Conservation (phyloP, 1,140 invertebrate species). For the Oncopodura yosiiana region DNA sequence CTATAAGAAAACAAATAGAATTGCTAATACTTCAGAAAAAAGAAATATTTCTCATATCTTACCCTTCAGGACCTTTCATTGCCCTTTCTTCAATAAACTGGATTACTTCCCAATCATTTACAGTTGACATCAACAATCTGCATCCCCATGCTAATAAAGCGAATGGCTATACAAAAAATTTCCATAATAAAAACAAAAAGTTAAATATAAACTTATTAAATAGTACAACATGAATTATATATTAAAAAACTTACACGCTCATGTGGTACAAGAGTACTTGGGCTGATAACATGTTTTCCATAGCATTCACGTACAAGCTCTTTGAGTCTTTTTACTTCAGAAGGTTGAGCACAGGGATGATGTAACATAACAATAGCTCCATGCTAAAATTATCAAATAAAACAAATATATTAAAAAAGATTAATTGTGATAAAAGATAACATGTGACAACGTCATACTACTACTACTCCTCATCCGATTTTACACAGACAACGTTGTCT, state of each 20-base stretch:
- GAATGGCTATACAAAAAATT: conserved; percentile 49
- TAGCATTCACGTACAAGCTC: conserved; percentile 58
- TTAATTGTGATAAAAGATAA: neutral
- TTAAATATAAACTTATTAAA: neutral
- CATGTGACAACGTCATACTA: neutral
- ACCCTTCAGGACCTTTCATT: conserved; percentile 54
- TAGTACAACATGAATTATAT: neutral
- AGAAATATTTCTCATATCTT: too few relatives aligned
- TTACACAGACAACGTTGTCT: too few relatives aligned
- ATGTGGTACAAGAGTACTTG: conserved; percentile 51
- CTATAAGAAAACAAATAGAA: too few relatives aligned
- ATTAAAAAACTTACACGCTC: conserved; percentile 49
- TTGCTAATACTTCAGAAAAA: too few relatives aligned
- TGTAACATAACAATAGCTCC: conserved; percentile 75
- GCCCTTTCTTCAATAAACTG: conserved; percentile 58
- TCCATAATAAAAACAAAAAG: conserved; percentile 3
- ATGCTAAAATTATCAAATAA: conserved; percentile 54
- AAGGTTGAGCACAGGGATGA: conserved; percentile 69
- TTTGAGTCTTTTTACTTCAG: conserved; percentile 54
- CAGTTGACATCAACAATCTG: conserved; percentile 58
- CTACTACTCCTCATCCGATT: neutral
- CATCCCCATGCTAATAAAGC: conserved; percentile 68
- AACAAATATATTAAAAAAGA: neutral
- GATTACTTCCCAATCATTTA: conserved; percentile 48
- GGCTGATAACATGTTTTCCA: conserved; percentile 68